Base-by-base conservation (phyloP, 2,797 vertebrate genomes). In the Stomatorhinus walkeri region DNA sequence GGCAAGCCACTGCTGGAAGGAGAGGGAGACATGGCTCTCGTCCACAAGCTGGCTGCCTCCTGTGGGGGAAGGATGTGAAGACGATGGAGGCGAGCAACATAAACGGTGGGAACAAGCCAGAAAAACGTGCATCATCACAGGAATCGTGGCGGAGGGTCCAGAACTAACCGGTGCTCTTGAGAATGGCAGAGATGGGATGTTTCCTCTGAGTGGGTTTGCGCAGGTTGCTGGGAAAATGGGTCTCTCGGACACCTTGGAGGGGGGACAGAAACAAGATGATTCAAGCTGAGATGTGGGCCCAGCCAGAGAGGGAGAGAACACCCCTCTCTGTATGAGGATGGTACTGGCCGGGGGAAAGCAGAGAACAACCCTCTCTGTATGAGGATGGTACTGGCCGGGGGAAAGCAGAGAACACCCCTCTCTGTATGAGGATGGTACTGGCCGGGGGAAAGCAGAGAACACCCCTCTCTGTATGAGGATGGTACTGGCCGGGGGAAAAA, bases 1-100 rank as follows among this genome's bases (percentile, higher is more conserved):
- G 88, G 96, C 95, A 92, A 98, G 94, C 97, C 97, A 98, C 87
- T 96, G 97, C 49, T 96, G 96, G 95, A 99, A 99, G 76, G 97
- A 95, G 92, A 98, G 91, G 3, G 93, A 93, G 92, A 97, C 96
- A 0, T 95, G 93, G 0, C 92, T 92, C 91, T 99, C 97, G 0
- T 98, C 97, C 90, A 97, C 94, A 0, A 88, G 91, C 91, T 97
- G 97, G 61, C 43, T 10, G 10, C 93, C 94, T 84, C 94, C 97
- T 98, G 93, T 46, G 16, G 46, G 32, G 19, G 48, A 54, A n/a
- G 43, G 79, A 48, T 24, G 43, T 8, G 43, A 43, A 24, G 28
- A 49, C 24, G 3, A 48, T 10, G 56, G 8, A 22, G 32, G 36
- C 6, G 4, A 22, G 54, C 0, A 12, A 28, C 0, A 16, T 16